These are phyloP conservation scores for Urocynchramus pylzowi DNA, from an alignment of 2,113 vertebrate species.

Conservation along the genomic window DNA sequence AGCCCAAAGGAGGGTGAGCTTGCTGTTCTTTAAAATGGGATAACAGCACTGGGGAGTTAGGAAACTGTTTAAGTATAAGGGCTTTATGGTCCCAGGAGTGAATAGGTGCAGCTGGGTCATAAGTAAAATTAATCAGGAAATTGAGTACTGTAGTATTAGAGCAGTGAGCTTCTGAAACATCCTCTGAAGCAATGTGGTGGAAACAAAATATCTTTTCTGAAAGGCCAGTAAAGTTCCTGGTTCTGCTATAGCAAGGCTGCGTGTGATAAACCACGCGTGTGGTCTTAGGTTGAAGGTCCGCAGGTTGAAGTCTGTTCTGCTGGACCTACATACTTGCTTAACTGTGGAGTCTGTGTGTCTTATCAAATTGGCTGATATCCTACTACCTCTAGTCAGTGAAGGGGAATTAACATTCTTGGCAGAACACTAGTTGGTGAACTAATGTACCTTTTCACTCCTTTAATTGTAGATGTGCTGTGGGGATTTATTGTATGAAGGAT, in stretches of 20 bases:
- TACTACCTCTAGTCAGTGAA: neutral
- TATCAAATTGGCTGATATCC: neutral
- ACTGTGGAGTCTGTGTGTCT: neutral
- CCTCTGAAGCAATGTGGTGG: neutral
- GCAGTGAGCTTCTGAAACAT: neutral
- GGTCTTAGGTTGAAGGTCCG: too few species aligned
- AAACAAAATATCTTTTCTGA: neutral
- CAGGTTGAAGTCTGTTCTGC: neutral
- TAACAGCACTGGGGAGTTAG: neutral
- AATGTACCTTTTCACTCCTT: neutral
- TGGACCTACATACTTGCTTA: neutral
- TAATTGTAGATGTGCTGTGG: neutral
- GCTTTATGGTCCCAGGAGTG: neutral
- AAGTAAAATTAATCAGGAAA: neutral
- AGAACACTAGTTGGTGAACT: neutral
- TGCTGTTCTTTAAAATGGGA: neutral
- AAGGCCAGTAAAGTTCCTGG: neutral
- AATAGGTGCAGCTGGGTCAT: neutral
- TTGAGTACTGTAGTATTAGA: neutral
- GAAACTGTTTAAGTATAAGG: neutral
- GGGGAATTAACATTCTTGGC: neutral
- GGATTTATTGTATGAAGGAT: neutral
- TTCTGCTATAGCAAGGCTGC: neutral
- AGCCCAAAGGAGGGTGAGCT: neutral
- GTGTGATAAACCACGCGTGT: neutral